Evolutionary conservation across 2,888 invertebrate genomes (phyloP).

Genomic region (Heliconius ismenius): DNA sequence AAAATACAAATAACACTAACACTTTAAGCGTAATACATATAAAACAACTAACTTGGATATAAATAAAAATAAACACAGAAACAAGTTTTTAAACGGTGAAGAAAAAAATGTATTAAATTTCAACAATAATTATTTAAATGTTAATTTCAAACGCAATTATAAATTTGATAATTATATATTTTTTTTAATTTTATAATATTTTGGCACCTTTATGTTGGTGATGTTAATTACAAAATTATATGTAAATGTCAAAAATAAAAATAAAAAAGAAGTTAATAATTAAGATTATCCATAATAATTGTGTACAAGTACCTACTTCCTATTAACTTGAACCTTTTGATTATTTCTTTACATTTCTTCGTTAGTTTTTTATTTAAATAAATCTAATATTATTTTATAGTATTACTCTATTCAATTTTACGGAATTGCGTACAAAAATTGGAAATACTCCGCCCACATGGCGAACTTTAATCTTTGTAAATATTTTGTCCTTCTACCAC

Average conservation of each 20-base stretch:
- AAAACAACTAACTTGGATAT: neutral
- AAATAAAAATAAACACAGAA: neutral
- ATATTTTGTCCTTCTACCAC: conserved; percentile 18
- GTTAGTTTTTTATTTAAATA: neutral
- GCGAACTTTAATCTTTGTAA: conserved; percentile 19
- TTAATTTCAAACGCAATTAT: neutral
- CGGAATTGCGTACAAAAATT: conserved; percentile 8
- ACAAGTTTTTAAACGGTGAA: neutral
- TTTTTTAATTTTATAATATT: neutral
- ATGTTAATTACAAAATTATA: neutral
- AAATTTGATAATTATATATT: neutral
- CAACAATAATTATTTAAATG: neutral
- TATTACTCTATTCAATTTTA: neutral
- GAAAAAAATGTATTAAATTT: neutral
- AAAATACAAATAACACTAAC: too few species aligned
- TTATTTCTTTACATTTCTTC: neutral
- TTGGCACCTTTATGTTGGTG: neutral
- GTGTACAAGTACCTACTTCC: neutral
- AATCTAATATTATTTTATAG: neutral
- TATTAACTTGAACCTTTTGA: neutral
- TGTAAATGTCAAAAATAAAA: conserved; percentile 6
- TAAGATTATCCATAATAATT: neutral
- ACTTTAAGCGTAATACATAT: too few species aligned
- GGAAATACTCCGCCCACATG: neutral
- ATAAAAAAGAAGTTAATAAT: conserved; percentile 6